Evolutionary conservation across 2,797 vertebrate species (phyloP).

Genomic region (Lepus oiostolus): DNA sequence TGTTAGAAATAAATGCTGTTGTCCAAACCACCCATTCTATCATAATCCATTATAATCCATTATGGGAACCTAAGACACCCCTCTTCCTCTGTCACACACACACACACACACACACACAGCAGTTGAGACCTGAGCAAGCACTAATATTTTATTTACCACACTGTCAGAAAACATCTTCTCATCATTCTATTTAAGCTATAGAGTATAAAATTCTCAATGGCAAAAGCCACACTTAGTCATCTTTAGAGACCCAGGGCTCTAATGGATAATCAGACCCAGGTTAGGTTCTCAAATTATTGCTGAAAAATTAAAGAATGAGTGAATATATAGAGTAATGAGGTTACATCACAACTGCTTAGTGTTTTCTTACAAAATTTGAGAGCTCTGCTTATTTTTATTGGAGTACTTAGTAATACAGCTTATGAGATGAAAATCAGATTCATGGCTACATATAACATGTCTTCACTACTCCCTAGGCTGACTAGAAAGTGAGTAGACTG

Average conservation of each 20-base stretch:
- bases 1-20: neutral
- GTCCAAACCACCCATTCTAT: neutral
- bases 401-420: neutral
- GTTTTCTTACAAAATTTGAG: neutral
- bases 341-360: neutral
- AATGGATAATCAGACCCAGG: neutral
- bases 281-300: neutral
- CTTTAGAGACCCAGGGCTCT: neutral
- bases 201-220: neutral
- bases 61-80: neutral
- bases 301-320: neutral
- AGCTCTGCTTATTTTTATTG: neutral
- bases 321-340: neutral
- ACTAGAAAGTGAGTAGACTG: neutral
- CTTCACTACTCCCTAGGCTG: neutral
- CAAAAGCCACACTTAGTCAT: neutral
- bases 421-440: slow-evolving; percentile 35
- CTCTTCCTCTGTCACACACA: no score
- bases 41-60: neutral
- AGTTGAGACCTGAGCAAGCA: neutral
- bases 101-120: neutral
- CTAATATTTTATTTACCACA: neutral
- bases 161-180: neutral
- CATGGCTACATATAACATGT: slow-evolving; percentile 27
- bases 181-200: neutral